Evolutionary conservation across 2,888 invertebrate species (phyloP), one percentile per base, ranked within the genome.

Genomic region (Zaprionus bogoriensis): DNA sequence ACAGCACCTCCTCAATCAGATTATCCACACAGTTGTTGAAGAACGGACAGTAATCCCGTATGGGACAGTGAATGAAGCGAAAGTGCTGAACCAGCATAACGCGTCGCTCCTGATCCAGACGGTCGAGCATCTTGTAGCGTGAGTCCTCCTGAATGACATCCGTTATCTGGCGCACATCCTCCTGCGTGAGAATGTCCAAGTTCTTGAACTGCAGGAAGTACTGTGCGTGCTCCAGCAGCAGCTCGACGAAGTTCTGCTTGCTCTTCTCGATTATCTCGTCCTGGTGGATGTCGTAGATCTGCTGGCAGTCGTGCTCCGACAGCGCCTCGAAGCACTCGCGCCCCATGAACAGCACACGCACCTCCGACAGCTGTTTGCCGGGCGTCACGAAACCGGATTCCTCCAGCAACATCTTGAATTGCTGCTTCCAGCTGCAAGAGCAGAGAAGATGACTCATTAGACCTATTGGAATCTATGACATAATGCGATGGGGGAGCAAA

Each of bases 371-470:
- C 81, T 96, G 95, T 91, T 98, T 98, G n/a, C 98, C 98, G 1
- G 98, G 97, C 0, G 97, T 98, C 25, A 98, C 97, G 91, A 98
- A 98, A 2, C 97, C 96, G 0, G 98, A 98, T 90, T 98, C 98
- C 90, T 97, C 97, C 54, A 99, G 92, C 17, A 98, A 92, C 88
- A 96, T 95, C 91, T 97, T 97, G 92, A 99, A 99, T 89, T 98
- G 97, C 88, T 96, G 96, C 90, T 97, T 96, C 95, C 97, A 96
- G 91, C 98, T 98, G 32, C 39, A 19, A 46, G 1, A 12, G 7
- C 3, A 51, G 10, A 39, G 3, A 27, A 10, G 27, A 36, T 30
- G 20, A 30, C 5, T 20, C 25, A 39, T 19, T 27, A 39, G 36
- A 28, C 14, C 12, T 25, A 48, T n/a, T n/a, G n/a, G n/a, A 3